Evolutionary conservation across 2,888 invertebrate genomes (phyloP).

Genomic region (Phania funesta): DNA sequence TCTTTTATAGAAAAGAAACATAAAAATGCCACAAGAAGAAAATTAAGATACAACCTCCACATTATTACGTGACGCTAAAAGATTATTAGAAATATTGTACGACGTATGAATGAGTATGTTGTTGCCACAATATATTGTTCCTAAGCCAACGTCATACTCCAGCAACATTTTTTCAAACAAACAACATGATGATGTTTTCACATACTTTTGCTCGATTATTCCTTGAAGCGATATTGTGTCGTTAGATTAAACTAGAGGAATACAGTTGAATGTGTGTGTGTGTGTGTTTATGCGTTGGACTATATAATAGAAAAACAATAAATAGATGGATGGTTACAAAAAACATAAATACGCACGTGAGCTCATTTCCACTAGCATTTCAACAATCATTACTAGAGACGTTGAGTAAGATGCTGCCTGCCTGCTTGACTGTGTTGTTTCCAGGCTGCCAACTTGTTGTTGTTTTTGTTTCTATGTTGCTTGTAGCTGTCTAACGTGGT

Average conservation of each 20-base stretch:
- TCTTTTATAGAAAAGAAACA: constrained; percentile 63
- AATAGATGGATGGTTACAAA: constrained; percentile 1
- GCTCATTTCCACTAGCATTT: constrained; percentile 41
- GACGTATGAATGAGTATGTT: not conserved
- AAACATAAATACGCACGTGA: constrained; percentile 51
- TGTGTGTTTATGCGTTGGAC: not conserved
- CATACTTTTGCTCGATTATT: constrained; percentile 27
- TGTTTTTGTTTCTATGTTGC: too few species aligned
- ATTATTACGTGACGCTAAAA: constrained; percentile 77
- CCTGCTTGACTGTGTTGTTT: not conserved
- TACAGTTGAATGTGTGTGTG: not conserved
- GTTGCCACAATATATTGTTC: constrained; percentile 45
- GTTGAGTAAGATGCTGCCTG: constrained; percentile 17
- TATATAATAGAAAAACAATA: not conserved
- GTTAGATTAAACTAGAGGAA: constrained; percentile 27
- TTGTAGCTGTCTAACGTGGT: constrained; percentile 3
- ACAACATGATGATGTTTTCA: constrained; percentile 5
- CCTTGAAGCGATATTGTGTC: constrained; percentile 48
- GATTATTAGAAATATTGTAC: constrained; percentile 63
- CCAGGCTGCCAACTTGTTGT: too few species aligned
- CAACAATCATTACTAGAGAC: constrained; percentile 14
- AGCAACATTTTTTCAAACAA: not conserved
- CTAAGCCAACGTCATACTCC: not conserved
- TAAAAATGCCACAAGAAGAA: constrained; percentile 77
- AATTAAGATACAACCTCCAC: constrained; percentile 79